These are phyloP conservation scores for Drosophila sproati DNA, from an alignment of 1,140 invertebrate genomes.

Conservation along the genomic window DNA sequence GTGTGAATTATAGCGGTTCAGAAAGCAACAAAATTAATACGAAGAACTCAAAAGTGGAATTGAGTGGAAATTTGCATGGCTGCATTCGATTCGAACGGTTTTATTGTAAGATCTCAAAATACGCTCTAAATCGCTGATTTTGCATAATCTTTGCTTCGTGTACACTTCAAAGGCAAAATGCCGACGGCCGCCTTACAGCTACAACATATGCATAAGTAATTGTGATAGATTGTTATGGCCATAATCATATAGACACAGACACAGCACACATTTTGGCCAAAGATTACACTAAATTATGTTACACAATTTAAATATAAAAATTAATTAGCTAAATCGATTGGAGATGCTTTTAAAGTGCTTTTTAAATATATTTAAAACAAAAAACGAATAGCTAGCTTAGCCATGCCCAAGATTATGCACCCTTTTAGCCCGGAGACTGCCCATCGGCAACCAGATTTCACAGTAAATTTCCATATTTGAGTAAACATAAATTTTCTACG, in stretches of 20 bases:
- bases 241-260: conserved; percentile 12
- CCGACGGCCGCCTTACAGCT: conserved; percentile 8
- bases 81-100: conserved; percentile 17
- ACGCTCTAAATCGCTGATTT: conserved; percentile 12
- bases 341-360: no score
- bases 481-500: no score
- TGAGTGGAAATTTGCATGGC: conserved; percentile 18
- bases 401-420: no score
- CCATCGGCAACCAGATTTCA: no score
- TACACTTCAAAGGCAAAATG: conserved; percentile 20
- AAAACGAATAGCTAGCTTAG: no score
- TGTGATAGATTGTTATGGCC: conserved; percentile 31
- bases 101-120: conserved; percentile 24
- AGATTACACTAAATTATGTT: neutral
- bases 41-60: conserved; percentile 5
- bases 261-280: neutral
- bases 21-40: neutral
- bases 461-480: no score
- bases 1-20: conserved; percentile 40
- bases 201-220: conserved; percentile 27
- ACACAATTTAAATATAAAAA: neutral
- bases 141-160: conserved; percentile 14
- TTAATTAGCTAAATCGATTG: no score
- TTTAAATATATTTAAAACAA: no score
- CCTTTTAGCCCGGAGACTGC: no score